phyloP scores from a whole-genome alignment of 2,797 vertebrate genomes.

The Propithecus perrieri region DNA sequence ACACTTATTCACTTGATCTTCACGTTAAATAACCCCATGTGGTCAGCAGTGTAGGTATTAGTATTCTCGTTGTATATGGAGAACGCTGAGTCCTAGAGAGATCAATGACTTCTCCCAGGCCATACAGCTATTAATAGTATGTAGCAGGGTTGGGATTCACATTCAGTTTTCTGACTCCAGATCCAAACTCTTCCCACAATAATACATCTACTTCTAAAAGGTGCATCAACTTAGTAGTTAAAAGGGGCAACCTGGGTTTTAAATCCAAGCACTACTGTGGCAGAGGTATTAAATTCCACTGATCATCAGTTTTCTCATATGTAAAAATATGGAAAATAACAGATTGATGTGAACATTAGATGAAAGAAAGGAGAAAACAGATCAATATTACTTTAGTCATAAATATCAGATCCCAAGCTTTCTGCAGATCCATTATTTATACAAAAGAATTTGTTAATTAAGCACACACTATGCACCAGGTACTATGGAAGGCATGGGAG shows the following conservation, averaged over 20 bases:
- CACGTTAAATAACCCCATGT: not conserved
- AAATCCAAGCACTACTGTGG: not conserved
- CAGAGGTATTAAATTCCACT: not conserved
- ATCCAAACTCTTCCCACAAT: not conserved
- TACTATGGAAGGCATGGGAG: not conserved
- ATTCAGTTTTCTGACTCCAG: not conserved
- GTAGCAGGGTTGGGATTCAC: not conserved
- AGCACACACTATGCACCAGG: not conserved
- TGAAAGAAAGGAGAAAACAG: not conserved
- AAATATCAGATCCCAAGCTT: not conserved
- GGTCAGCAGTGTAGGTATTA: not conserved
- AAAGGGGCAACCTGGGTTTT: not conserved
- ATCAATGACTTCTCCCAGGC: not conserved
- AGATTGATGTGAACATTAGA: not conserved
- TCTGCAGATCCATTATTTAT: not conserved
- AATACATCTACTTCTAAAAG: not conserved
- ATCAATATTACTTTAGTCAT: not conserved
- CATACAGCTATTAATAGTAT: not conserved
- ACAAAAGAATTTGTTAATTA: not conserved
- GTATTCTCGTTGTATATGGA: not conserved
- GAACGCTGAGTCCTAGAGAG: not conserved
- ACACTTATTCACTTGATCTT: not conserved
- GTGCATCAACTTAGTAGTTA: not conserved
- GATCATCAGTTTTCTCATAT: not conserved
- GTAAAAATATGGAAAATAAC: not conserved